These are phyloP conservation scores for Anoplolepis gracilipes DNA, from an alignment of 1,140 invertebrate genomes.

Conservation along the genomic window DNA sequence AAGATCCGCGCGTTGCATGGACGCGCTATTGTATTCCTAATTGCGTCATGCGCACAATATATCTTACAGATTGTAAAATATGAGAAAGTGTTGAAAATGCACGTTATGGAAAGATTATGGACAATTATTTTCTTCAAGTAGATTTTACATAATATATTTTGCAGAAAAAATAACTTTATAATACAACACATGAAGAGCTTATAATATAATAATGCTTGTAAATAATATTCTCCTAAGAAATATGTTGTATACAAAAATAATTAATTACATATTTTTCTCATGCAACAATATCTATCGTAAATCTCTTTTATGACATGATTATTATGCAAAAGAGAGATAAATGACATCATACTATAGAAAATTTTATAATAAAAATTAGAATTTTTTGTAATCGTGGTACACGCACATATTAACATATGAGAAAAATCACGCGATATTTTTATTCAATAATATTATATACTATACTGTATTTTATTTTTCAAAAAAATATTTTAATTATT, in stretches of 20 bases:
- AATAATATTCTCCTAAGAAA: background rate
- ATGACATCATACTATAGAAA: background rate
- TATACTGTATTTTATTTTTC: too few species aligned
- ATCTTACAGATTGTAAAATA: conserved; percentile 30
- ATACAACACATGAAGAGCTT: too few species aligned
- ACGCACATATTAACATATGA: too few species aligned
- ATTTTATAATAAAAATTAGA: too few species aligned
- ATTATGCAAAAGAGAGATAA: background rate
- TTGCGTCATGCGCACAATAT: conserved; percentile 20
- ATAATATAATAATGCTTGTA: too few species aligned
- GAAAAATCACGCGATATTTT: too few species aligned
- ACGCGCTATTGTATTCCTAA: conserved; percentile 19
- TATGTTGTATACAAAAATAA: background rate
- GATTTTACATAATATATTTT: conserved; percentile 2
- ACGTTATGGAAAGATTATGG: background rate
- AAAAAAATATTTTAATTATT: too few species aligned
- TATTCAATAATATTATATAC: too few species aligned
- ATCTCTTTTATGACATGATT: background rate
- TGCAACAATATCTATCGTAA: background rate
- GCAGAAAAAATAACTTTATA: background rate
- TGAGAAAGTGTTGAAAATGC: background rate
- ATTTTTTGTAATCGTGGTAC: too few species aligned
- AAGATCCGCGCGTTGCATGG: conserved; percentile 36
- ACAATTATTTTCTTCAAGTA: conserved; percentile 2
- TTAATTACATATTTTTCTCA: background rate